Evolutionary conservation across 2,888 invertebrate species (phyloP).

Genomic region (Norana najaformis): DNA sequence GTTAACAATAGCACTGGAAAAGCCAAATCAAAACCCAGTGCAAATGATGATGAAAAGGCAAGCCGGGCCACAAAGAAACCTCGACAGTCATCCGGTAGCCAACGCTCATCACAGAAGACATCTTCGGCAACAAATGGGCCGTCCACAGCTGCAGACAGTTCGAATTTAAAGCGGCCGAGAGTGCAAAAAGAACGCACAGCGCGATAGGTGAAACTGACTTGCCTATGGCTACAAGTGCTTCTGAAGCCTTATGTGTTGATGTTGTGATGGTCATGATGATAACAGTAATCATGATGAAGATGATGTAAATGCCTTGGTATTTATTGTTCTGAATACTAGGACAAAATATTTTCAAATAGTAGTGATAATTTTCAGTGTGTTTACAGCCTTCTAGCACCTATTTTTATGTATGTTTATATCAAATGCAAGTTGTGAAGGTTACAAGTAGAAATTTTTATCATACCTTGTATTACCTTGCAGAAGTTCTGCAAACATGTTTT

Average conservation of each 20-base stretch:
- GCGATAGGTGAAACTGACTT: neutral
- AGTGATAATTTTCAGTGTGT: neutral
- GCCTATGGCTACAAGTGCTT: neutral
- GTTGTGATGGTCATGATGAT: neutral
- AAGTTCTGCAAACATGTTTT: no score
- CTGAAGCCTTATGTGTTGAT: neutral
- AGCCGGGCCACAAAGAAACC: neutral
- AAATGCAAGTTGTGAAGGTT: neutral
- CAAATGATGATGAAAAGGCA: neutral
- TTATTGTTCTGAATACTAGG: neutral
- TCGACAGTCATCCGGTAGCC: neutral
- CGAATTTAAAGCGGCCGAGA: neutral
- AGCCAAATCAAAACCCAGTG: neutral
- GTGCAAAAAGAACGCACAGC: neutral
- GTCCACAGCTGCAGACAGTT: neutral
- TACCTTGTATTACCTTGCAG: no score
- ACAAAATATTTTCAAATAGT: neutral
- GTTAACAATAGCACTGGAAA: neutral
- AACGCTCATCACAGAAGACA: neutral
- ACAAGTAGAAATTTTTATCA: no score
- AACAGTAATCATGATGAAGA: neutral
- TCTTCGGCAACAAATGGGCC: slow-evolving; percentile 14
- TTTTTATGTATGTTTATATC: no score
- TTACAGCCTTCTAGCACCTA: neutral
- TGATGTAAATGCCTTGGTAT: slow-evolving; percentile 3